Base-by-base conservation (phyloP, 2,113 vertebrate genomes). In the Prochilodus magdalenae region DNA sequence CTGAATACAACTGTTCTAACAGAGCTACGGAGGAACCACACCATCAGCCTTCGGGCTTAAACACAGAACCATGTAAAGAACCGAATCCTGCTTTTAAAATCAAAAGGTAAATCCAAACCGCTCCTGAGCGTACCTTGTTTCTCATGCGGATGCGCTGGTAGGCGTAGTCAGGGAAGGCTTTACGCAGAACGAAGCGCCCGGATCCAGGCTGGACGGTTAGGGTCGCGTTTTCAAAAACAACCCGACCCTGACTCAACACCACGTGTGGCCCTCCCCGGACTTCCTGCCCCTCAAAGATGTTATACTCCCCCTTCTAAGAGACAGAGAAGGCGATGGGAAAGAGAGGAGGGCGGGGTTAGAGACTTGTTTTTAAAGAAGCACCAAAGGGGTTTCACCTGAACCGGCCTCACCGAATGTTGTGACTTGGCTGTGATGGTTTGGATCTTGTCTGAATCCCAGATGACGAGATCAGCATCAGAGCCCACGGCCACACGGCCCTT, bases 281-380 rank as follows among this genome's bases (percentile, higher is more conserved):
- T 89, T 98, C 97, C 94, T 97, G 93, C 75, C 97, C 97, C 90
- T 99, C 97, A 47, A 99, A 98, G 90, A 99, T 97, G 93, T 98
- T 99, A 88, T 97, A 98, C 83, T 98, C 97, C 63, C 95, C 88
- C 0, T 95, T 94, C 97, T 98, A 86, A 60, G 73, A 49, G 85
- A 49, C 0, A 24, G 40, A 67, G 65, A 29, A 22, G 55, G 73
- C 53, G 85, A 33, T 0, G 15, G 44, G 33, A 36, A 36, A 36
- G 33, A 4, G 33, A 6, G 6, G 33, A 36, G 6, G 33, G 3
- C 3, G 3, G 33, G 6, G 33, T 29, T 12, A 63, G 13, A 66
- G 63, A 33, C 4, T n/a, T 55, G 16, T 55, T 20, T 15, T 63
- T 29, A 27, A 26, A 27, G 27, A 10, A 13, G 26, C 60, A 27